These are phyloP conservation scores for Caenorhabditis macrosperma DNA, from an alignment of 2,888 invertebrate genomes.

Conservation along the genomic window DNA sequence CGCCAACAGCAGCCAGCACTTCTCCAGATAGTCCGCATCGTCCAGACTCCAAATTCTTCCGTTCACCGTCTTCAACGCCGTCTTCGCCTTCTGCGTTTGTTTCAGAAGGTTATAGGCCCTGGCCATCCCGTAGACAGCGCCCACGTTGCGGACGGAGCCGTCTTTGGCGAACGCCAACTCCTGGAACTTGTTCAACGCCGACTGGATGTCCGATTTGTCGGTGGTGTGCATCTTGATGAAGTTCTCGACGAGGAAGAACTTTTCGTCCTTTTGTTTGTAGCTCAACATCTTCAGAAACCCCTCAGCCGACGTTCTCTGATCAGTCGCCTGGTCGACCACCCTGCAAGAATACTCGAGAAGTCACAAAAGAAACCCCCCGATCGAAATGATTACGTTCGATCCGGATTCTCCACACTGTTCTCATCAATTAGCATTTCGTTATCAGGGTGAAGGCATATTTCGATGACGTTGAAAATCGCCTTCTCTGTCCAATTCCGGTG, in stretches of 20 bases:
- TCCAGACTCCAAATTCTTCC: slow-evolving; percentile 93
- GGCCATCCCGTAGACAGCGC: slow-evolving; percentile 90
- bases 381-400: slow-evolving; percentile 27
- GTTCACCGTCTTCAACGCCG: slow-evolving; percentile 87
- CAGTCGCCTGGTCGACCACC: slow-evolving; percentile 10
- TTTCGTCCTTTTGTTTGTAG: slow-evolving; percentile 83
- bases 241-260: slow-evolving; percentile 84
- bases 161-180: slow-evolving; percentile 83
- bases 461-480: slow-evolving; percentile 81
- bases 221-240: slow-evolving; percentile 89
- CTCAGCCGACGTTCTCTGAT: slow-evolving; percentile 84
- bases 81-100: slow-evolving; percentile 92
- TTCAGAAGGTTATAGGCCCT: slow-evolving; percentile 90
- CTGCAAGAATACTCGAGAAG: slow-evolving; percentile 2
- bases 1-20: slow-evolving; percentile 94
- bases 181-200: slow-evolving; percentile 88
- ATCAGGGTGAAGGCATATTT: slow-evolving; percentile 80
- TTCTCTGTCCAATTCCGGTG: slow-evolving; percentile 76
- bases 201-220: slow-evolving; percentile 89
- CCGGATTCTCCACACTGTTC: slow-evolving; percentile 35
- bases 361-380: neutral
- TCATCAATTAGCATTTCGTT: slow-evolving; percentile 80
- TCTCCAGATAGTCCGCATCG: slow-evolving; percentile 95
- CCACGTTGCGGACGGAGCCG: slow-evolving; percentile 84
- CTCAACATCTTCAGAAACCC: slow-evolving; percentile 88